phyloP scores from a whole-genome alignment of 2,888 invertebrate genomes.

The Megaustenia siamemsis region DNA sequence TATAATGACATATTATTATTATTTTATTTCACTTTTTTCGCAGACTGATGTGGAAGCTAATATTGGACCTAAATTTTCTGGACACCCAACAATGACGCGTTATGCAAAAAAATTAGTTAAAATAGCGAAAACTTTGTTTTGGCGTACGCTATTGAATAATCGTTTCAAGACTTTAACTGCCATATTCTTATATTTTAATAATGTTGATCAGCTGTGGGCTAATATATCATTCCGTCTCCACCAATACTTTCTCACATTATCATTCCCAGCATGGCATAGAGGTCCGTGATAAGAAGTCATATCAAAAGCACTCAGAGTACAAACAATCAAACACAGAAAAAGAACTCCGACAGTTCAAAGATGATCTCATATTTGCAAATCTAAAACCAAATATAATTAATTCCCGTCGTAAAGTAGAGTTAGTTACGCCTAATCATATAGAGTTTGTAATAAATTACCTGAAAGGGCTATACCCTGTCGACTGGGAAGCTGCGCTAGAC shows the following conservation, averaged over 20 bases:
- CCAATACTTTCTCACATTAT: neutral
- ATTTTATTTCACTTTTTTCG: neutral
- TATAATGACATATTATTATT: neutral
- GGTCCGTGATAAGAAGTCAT: neutral
- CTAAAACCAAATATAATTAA: neutral
- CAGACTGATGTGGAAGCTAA: neutral
- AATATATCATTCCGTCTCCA: neutral
- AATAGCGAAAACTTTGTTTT: neutral
- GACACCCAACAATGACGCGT: neutral
- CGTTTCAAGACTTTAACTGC: neutral
- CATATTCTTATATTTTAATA: neutral
- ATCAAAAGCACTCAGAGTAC: slow-evolving; percentile 27
- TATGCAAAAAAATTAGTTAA: neutral
- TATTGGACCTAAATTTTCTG: neutral
- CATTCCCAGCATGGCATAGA: neutral
- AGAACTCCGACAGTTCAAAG: neutral
- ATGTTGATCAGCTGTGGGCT: neutral
- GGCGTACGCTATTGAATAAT: neutral
- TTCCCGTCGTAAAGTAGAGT: neutral
- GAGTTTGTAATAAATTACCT: slow-evolving; percentile 47
- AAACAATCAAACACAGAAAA: neutral
- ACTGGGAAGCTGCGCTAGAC: slow-evolving; percentile 68
- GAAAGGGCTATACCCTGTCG: slow-evolving; percentile 56
- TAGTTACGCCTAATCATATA: neutral
- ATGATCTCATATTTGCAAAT: neutral